These are phyloP conservation scores for Mycteria americana DNA, from an alignment of 2,797 vertebrate species.

Conservation along the genomic window DNA sequence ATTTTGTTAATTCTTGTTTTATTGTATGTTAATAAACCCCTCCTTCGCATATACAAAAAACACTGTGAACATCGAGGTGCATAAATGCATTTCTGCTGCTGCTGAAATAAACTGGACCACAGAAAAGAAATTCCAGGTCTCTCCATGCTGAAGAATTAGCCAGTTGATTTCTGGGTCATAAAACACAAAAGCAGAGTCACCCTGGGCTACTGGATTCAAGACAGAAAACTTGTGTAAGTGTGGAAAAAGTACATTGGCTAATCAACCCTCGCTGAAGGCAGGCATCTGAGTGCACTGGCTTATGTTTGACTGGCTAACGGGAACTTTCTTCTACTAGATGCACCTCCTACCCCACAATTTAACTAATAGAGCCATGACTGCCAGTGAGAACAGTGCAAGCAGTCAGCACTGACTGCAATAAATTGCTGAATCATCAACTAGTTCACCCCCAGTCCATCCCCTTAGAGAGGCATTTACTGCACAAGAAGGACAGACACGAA, in stretches of 20 bases:
- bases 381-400: background rate
- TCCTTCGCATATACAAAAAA: background rate
- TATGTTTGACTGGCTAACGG: background rate
- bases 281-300: background rate
- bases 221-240: background rate
- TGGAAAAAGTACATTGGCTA: background rate
- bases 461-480: background rate
- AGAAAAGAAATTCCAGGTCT: background rate
- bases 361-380: background rate
- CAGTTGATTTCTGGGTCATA: background rate
- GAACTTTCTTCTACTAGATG: background rate
- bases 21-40: background rate
- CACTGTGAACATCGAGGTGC: background rate
- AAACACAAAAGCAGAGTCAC: background rate
- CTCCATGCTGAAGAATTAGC: background rate
- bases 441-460: background rate
- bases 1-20: background rate
- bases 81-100: background rate
- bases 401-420: background rate
- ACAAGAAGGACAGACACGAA: background rate
- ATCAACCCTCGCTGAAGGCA: background rate
- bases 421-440: background rate
- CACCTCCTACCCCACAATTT: background rate
- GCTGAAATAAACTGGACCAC: background rate
- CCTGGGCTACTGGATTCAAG: background rate